Base-by-base conservation (phyloP, 2,797 vertebrate genomes). In the Echeneis naucrates region DNA sequence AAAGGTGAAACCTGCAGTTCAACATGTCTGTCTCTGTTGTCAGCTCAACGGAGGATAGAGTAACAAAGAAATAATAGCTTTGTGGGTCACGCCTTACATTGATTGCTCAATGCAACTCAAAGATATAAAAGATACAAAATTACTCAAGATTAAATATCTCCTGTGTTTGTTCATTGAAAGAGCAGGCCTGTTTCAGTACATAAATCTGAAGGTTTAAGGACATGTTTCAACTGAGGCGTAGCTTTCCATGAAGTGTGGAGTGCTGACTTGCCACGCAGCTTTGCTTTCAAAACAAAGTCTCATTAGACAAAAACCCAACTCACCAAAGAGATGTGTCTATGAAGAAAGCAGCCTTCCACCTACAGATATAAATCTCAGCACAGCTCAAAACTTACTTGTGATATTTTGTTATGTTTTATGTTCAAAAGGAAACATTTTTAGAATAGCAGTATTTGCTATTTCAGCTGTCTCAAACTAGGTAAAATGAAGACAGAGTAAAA, bases 281-380 rank as follows among this genome's bases (percentile, higher is more conserved):
- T 12, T 13, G 70, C 44, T 59, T 73, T 68, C 30, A 68, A 75
- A 82, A 77, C 68, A 81, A 63, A 86, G 79, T 67, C 72, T 80
- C 57, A 81, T 88, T 84, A 72, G 78, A 85, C 73, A 80, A 74
- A 86, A 50, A 81, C n/a, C 47, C 52, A 58, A 80, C 60, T 68
- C 71, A 83, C 74, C 69, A 75, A 70, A 83, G 48, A 21, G 24
- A 40, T 4, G 26, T 37, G 55, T 56, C 78, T 63, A 72, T 4
- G 48, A 79, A 67, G 62, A 64, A 65, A 51, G 24, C 57, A 67
- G 58, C 42, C 53, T 50, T 55, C 63, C 74, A 68, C 35, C 51
- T 53, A 56, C 68, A 82, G 62, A 71, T 72, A 63, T 61, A 48
- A 80, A 70, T 19, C 32, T 56, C 12, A 51, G 63, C 64, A 42